A percentile compares a stretch with the other conserved stretches of the same genome.
These are phyloP conservation scores for Zophobas morio DNA, from an alignment of 1,140 invertebrate genomes.

Conservation along the genomic window DNA sequence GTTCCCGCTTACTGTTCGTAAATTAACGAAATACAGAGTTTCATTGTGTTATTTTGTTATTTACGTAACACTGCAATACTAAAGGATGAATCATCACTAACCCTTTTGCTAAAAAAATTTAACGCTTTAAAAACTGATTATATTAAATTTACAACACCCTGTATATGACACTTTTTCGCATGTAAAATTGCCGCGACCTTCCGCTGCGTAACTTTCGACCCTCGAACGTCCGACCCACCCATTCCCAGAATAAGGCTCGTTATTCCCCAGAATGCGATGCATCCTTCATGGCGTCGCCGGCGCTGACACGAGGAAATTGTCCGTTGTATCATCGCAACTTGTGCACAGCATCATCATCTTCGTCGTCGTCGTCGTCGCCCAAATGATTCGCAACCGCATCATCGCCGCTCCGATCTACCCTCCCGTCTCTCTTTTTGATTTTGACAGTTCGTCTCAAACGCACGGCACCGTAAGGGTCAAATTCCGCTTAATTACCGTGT, in stretches of 20 bases:
- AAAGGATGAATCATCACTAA: no score
- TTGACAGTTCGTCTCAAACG: conserved; percentile 36
- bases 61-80: no score
- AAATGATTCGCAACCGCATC: not conserved
- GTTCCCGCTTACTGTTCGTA: no score
- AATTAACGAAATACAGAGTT: no score
- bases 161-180: no score
- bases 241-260: conserved; percentile 11
- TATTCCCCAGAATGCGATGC: conserved; percentile 14
- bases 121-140: no score
- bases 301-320: conserved; percentile 48
- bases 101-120: no score
- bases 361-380: not conserved
- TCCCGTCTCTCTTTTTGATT: no score
- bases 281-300: conserved; percentile 17
- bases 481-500: conserved; percentile 40
- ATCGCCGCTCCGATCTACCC: not conserved
- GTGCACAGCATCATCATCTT: conserved; percentile 16
- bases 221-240: conserved; percentile 14
- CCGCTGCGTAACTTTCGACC: conserved; percentile 25
- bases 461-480: conserved; percentile 3
- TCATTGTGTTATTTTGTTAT: no score
- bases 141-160: no score
- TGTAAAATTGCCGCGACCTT: no score
- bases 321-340: conserved; percentile 46